Base-by-base conservation (phyloP, 2,888 invertebrate genomes). In the Chalcis sispes region DNA sequence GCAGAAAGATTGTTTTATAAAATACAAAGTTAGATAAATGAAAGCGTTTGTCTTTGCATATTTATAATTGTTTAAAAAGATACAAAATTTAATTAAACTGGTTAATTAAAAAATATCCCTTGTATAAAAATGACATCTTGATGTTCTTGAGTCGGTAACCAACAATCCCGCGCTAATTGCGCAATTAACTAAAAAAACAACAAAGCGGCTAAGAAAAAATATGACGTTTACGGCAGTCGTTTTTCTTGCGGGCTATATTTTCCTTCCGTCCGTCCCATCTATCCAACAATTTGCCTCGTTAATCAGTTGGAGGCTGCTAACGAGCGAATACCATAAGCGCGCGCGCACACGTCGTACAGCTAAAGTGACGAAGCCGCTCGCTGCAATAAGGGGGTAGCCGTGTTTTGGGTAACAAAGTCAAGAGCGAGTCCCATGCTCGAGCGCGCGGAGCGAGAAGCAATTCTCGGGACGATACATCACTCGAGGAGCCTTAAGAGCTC, bases 271-370 rank as follows among this genome's bases (percentile, higher is more conserved):
- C 18, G 64, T 58, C 50, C 61, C 77, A 20, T 70, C 52, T 75
- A 79, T 82, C 82, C 81, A 83, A 86, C 85, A 85, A 85, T 85
- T 83, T 82, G 82, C 81, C 85, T 72, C 84, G 85, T 84, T 84
- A 84, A 83, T 86, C 84, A 84, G 82, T n/a, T n/a, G n/a, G 71
- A 64, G 36, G 81, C 73, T 56, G 82, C 83, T 82, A 81, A 81
- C 80, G 82, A 83, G 80, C 78, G 46, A 46, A 46, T 32, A 5
- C 32, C 32, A 32, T 32, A 32, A 5, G 8, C 32, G 32, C 32
- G 32, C 3, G 32, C 32, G 3, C 8, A 32, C 8, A 32, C 10
- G 36, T 7, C 4, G 36, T 7, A 36, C 10, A 36, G 10, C 4
- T 36, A 36, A 36, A 36, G 36, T 36, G 5, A 7, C 10, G 10